Percentiles rank a stretch among this genome's conserved stretches.
Conservation (phyloP, 2,113 vertebrate genomes). For the Rhombomys opimus region DNA sequence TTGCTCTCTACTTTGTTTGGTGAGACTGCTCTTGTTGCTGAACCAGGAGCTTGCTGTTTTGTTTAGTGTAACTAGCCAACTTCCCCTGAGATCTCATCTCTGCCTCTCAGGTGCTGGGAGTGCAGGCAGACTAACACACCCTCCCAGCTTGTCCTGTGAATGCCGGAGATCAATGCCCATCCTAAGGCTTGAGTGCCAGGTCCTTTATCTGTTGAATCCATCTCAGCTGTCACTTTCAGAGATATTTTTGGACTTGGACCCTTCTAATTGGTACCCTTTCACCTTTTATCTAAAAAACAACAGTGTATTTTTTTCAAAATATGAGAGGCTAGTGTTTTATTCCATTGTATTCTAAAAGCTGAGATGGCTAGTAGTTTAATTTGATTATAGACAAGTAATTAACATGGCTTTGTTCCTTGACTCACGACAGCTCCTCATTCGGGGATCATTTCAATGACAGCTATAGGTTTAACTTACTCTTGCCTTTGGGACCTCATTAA, state of each 20-base stretch:
- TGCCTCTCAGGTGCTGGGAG: background rate
- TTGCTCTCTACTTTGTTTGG: background rate
- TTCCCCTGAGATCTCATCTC: background rate
- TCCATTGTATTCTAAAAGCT: background rate
- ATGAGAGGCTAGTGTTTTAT: background rate
- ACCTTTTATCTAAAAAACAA: background rate
- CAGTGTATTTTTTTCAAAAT: background rate
- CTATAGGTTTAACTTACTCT: background rate
- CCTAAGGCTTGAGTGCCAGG: no score
- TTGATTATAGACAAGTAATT: background rate
- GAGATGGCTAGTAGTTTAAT: background rate
- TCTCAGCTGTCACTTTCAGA: background rate
- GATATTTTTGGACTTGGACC: constrained; percentile 1
- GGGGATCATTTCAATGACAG: background rate
- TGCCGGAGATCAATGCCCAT: background rate
- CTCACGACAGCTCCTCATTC: background rate
- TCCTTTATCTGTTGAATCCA: background rate
- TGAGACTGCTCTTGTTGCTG: background rate
- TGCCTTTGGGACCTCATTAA: background rate
- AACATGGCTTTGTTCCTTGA: background rate
- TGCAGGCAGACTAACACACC: background rate
- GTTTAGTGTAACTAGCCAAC: background rate
- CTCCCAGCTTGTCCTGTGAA: background rate
- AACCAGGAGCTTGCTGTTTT: background rate
- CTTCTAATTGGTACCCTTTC: background rate